Base-by-base conservation (phyloP, 1,140 invertebrate species). In the Drosophila murphyi region DNA sequence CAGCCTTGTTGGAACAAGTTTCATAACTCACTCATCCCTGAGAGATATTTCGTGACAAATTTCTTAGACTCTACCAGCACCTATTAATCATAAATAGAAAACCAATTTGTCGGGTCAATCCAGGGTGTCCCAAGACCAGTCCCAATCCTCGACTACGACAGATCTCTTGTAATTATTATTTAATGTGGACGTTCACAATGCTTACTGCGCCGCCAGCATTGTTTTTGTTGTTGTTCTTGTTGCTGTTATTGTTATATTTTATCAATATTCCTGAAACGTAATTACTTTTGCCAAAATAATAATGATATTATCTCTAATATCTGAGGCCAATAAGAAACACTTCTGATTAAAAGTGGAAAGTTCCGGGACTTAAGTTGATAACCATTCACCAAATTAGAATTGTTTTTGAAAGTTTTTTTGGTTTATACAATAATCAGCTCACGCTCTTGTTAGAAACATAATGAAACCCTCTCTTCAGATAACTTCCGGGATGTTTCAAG, bases 81-180 rank as follows among this genome's bases (percentile, higher is more conserved):
- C 34, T 1, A 48, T 43, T 60, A 47, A 43, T n/a, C 43, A 43
- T 43, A 20, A 45, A 37, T 20, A 7, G 43, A 54, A 65, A 65
- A 80, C 60, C 64, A 54, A 73, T 69, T 71, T 64, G 31, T 35
- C 47, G 51, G 60, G 47, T 74, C 69, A 68, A 50, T 73, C 74
- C 77, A 64, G 45, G 29, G 7, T 43, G 32, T 5, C 45, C 12
- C 41, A 20, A 43, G 10, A 35, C 32, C 32, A 48, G 34, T 7
- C 45, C 37, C 20, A 2, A 31, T 4, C 50, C 28, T 45, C 63
- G 41, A 72, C 29, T 56, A 72, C 63, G 57, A 63, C 50, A 78
- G 70, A 80, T 86, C 80, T 78, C 70, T 57, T 74, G 82, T 85
- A 85, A 86, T 85, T 86, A 72, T 48, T 57, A 86, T 86, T 67